These are phyloP conservation scores for Parauchenoglanis punctatus DNA, from an alignment of 2,797 vertebrate species.

Conservation along the genomic window DNA sequence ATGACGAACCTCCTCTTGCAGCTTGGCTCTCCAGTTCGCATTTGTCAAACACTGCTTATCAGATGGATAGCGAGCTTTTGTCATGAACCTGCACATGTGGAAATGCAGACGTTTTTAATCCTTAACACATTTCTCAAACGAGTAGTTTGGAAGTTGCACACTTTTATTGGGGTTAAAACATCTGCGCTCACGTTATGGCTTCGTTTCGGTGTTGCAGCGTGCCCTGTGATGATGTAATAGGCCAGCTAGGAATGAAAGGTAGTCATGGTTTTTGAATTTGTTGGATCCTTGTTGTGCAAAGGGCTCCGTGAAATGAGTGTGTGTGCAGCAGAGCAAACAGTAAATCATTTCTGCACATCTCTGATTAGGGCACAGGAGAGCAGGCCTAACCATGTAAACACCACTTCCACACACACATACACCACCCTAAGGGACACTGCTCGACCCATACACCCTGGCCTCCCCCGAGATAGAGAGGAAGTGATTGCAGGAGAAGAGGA, in stretches of 20 bases:
- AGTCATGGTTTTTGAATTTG: constrained; percentile 22
- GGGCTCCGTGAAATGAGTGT: constrained; percentile 51
- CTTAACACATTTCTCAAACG: constrained; percentile 26
- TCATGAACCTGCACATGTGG: constrained; percentile 66
- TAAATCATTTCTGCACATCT: constrained; percentile 47
- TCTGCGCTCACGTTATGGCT: constrained; percentile 5
- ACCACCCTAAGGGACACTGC: constrained; percentile 65
- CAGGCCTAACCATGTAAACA: constrained; percentile 75
- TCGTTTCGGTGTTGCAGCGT: neutral
- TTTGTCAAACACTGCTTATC: constrained; percentile 68
- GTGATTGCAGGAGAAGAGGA: constrained; percentile 66
- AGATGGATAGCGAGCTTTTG: constrained; percentile 67
- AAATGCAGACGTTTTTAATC: constrained; percentile 49
- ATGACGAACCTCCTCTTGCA: constrained; percentile 46
- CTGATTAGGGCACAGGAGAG: constrained; percentile 73
- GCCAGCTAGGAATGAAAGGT: constrained; percentile 31
- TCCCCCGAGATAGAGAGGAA: constrained; percentile 72
- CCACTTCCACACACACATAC: constrained; percentile 62
- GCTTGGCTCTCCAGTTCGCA: constrained; percentile 65
- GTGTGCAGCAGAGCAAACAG: constrained; percentile 21
- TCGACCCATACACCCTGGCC: constrained; percentile 64
- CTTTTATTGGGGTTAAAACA: constrained; percentile 32
- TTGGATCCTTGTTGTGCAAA: constrained; percentile 41
- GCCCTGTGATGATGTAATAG: constrained; percentile 24
- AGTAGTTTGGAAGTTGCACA: neutral